Evolutionary conservation across 1,140 invertebrate genomes (phyloP), one percentile per base, ranked within the genome.

Genomic region (Pomacea maculata): DNA sequence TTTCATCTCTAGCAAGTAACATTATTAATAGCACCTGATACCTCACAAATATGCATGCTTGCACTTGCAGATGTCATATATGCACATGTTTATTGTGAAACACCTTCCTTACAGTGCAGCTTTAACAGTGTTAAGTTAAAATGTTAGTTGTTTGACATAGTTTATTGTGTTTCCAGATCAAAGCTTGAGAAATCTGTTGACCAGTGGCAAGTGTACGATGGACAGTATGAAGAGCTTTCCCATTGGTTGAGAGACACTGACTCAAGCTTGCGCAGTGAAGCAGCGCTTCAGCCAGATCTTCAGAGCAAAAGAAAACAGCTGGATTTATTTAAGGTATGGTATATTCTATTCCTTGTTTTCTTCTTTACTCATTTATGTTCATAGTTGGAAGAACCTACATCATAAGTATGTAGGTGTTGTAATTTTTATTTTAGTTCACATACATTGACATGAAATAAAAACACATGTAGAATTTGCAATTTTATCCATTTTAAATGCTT

Each of bases 201-300:
- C 67, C 92, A 96, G 11, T 97, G 96, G 95, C 93, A 95, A 82
- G 93, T 94, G 80, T 97, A 97, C 89, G 96, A 98, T 88, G 89
- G 92, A 6, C 90, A 94, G 25, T 94, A 95, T 75, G 96, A 98
- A 85, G 94, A 93, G 80, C 93, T 97, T 14, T 93, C 94, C 1
- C 92, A 94, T 3, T 97, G 96, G 96, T 89, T 99, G n/a, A 96
- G 96, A 88, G 95, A 96, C 75, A 95, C 95, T 82, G 97, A 99
- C 92, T 94, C 94, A 75, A 94, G 93, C 89, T 94, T 96, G 1
- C 94, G 96, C 88, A 91, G 92, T 65, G 95, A 97, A 89, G 85
- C 84, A 57, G 86, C 84, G 52, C 88, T 88, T 15, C 94, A 96
- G 85, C 91, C 96, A 75, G 91, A 95, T 87, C 87, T 96, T 9